Conservation (phyloP, 2,113 vertebrate genomes). For the Lophochroa leadbeateri region DNA sequence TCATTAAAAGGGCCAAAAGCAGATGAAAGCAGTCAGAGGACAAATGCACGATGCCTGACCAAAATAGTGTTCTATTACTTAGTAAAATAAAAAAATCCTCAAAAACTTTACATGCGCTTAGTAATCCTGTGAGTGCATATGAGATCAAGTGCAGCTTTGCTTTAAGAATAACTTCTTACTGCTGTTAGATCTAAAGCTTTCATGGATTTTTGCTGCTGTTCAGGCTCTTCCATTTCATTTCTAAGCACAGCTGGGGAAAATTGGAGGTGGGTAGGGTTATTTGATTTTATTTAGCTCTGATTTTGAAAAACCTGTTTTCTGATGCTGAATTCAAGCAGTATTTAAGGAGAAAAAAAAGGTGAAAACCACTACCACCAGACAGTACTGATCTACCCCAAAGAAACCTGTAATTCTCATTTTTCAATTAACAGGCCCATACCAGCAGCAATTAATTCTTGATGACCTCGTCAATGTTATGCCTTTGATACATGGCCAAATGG, state of each 20-base stretch:
- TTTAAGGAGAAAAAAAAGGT: background rate
- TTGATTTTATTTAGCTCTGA: background rate
- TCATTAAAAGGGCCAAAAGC: background rate
- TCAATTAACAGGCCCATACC: background rate
- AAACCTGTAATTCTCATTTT: background rate
- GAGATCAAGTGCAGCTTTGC: conserved; percentile 30
- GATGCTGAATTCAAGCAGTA: background rate
- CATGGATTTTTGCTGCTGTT: background rate
- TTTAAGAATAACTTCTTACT: conserved; percentile 22
- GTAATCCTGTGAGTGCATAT: conserved; percentile 30
- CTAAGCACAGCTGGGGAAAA: background rate
- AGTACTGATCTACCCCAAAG: background rate
- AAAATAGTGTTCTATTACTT: conserved; percentile 27
- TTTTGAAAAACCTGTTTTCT: background rate
- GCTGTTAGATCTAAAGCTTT: conserved; percentile 10
- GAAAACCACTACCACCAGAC: background rate
- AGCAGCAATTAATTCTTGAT: background rate
- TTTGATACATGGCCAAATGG: background rate
- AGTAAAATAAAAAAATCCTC: background rate
- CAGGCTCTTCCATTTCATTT: background rate
- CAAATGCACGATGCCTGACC: background rate
- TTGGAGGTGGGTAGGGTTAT: background rate
- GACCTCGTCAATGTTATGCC: background rate
- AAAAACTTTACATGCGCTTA: background rate
- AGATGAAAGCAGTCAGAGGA: conserved; percentile 16